These are phyloP conservation scores for Coendou prehensilis DNA, from an alignment of 2,797 vertebrate species.

Conservation along the genomic window DNA sequence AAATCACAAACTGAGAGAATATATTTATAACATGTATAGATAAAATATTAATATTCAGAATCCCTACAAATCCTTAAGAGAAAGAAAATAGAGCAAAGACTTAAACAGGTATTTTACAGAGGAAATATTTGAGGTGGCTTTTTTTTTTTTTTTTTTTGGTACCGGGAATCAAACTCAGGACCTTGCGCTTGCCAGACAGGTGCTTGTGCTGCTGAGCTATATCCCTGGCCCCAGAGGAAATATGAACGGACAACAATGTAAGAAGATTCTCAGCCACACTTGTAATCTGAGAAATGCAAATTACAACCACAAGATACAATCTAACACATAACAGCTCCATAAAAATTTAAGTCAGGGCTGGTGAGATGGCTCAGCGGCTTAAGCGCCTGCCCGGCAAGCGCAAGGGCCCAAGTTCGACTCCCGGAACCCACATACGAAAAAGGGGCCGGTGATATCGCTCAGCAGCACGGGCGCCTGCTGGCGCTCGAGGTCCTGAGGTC, in stretches of 20 bases:
- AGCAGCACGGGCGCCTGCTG: too few species aligned
- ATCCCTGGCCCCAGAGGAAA: constrained; percentile 19
- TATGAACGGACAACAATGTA: constrained; percentile 59
- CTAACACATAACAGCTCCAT: constrained; percentile 59
- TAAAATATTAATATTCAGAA: constrained; percentile 61
- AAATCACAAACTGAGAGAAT: constrained; percentile 59
- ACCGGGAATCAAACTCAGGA: too few species aligned
- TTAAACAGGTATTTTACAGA: constrained; percentile 65
- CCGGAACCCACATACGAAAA: too few species aligned
- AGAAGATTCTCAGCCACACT: constrained; percentile 41
- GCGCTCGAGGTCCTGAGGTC: too few species aligned
- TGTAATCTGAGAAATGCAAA: constrained; percentile 82
- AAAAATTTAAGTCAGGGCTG: constrained; percentile 70
- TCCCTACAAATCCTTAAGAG: constrained; percentile 41
- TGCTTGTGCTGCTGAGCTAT: too few species aligned
- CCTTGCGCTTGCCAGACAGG: too few species aligned
- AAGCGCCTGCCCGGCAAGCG: too few species aligned
- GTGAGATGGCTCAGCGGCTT: too few species aligned
- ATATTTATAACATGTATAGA: constrained; percentile 32
- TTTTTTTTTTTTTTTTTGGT: too few species aligned
- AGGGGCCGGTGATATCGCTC: too few species aligned
- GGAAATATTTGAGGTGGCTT: constrained; percentile 5
- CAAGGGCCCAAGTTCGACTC: too few species aligned
- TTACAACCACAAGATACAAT: constrained; percentile 76
- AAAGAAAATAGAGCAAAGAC: constrained; percentile 53